phyloP scores from a whole-genome alignment of 2,113 vertebrate genomes.

The Oreocharis arfaki region DNA sequence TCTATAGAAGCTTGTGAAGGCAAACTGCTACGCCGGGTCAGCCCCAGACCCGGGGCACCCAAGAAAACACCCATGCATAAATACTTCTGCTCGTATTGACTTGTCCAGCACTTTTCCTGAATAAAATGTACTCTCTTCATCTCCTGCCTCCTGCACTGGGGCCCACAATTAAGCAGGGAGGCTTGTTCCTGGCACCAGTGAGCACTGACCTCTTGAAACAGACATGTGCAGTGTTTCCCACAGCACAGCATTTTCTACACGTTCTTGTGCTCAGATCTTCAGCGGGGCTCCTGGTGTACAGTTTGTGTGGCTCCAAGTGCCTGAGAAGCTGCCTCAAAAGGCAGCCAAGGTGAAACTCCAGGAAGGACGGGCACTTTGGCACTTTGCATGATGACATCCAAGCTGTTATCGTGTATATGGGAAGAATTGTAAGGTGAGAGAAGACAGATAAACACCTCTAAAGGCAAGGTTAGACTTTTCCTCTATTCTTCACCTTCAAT shows the following conservation, averaged over 20 bases:
- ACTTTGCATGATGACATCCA: accelerated
- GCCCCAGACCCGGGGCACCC: neutral
- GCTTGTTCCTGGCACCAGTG: neutral
- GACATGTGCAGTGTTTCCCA: accelerated
- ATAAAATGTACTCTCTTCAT: neutral
- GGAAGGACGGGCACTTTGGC: neutral
- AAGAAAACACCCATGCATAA: neutral
- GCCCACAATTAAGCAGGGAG: neutral
- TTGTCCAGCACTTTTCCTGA: neutral
- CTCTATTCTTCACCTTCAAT: neutral
- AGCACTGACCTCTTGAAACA: neutral
- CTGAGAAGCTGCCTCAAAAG: neutral
- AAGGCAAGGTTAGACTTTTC: neutral
- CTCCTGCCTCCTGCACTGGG: neutral
- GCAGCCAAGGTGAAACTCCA: neutral
- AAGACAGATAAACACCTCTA: neutral
- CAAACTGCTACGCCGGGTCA: neutral
- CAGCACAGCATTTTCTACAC: accelerated
- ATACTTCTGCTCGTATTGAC: neutral
- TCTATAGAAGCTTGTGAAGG: neutral
- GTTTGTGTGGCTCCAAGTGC: neutral
- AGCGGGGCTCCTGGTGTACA: accelerated
- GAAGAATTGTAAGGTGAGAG: neutral
- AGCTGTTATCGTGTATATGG: accelerated
- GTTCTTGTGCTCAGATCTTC: accelerated